These are phyloP conservation scores for Manduca sexta DNA, from an alignment of 1,140 invertebrate genomes.

Conservation along the genomic window DNA sequence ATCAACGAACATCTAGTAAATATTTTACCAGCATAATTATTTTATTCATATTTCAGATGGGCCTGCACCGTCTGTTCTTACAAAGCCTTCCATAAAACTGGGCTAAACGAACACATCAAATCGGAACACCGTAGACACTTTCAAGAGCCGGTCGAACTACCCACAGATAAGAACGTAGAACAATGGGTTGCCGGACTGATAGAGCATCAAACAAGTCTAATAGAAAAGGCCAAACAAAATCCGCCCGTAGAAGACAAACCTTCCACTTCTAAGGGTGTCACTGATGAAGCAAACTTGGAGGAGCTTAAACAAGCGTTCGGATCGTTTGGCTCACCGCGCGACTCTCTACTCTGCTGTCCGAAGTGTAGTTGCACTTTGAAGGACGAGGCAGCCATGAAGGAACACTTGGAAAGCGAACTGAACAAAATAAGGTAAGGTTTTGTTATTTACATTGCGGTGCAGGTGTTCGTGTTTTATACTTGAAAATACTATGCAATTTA, in stretches of 20 bases:
- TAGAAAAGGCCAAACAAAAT: conserved; percentile 37
- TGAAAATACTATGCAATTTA: too few species aligned
- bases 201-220: conserved; percentile 36
- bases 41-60: conserved; percentile 59
- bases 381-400: conserved; percentile 36
- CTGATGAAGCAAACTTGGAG: background rate
- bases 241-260: too few species aligned
- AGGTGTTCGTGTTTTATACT: background rate
- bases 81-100: conserved; percentile 55
- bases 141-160: conserved; percentile 33
- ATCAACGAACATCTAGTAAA: too few species aligned
- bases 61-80: conserved; percentile 50
- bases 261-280: too few species aligned
- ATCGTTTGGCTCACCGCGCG: conserved; percentile 27
- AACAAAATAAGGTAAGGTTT: conserved; percentile 50
- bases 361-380: conserved; percentile 33
- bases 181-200: conserved; percentile 41
- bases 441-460: background rate
- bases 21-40: too few species aligned
- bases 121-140: conserved; percentile 37
- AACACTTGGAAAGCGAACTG: conserved; percentile 53
- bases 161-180: conserved; percentile 35
- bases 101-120: conserved; percentile 44
- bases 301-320: conserved; percentile 46
- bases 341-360: conserved; percentile 38